Conservation (phyloP, 2,888 invertebrate genomes). For the Griposia aprilina region DNA sequence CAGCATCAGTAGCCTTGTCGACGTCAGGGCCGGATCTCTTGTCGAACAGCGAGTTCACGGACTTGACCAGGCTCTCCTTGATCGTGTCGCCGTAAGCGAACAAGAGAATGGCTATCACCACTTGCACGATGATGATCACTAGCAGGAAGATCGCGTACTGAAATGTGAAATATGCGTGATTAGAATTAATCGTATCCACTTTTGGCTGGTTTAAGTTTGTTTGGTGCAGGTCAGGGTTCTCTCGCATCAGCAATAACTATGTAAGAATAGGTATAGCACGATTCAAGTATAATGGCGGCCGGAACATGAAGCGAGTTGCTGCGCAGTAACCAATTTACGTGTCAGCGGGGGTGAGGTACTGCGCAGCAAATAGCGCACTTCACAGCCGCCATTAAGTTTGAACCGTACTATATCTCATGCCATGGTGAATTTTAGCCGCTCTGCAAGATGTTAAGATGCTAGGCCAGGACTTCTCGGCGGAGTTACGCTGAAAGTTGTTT, state of each 20-base stretch:
- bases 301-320: too few species aligned
- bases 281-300: too few species aligned
- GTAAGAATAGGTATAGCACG: background rate
- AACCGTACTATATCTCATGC: background rate
- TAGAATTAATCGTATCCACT: background rate
- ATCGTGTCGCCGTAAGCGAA: slow-evolving; percentile 92
- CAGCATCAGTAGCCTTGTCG: slow-evolving; percentile 85
- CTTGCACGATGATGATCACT: slow-evolving; percentile 93
- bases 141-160: slow-evolving; percentile 94
- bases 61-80: slow-evolving; percentile 85
- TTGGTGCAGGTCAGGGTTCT: background rate
- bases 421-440: background rate
- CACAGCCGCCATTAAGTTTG: too few species aligned
- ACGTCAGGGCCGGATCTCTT: slow-evolving; percentile 69
- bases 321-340: too few species aligned
- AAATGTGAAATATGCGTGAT: slow-evolving; percentile 68
- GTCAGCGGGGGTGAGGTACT: too few species aligned
- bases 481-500: background rate
- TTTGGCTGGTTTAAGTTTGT: background rate
- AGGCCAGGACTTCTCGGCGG: too few species aligned
- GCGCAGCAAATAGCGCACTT: too few species aligned
- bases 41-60: slow-evolving; percentile 77
- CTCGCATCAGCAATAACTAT: background rate
- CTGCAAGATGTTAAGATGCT: background rate
- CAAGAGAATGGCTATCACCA: slow-evolving; percentile 92